These are phyloP conservation scores for Lamproptera curius DNA, from an alignment of 2,888 invertebrate genomes.

Conservation along the genomic window DNA sequence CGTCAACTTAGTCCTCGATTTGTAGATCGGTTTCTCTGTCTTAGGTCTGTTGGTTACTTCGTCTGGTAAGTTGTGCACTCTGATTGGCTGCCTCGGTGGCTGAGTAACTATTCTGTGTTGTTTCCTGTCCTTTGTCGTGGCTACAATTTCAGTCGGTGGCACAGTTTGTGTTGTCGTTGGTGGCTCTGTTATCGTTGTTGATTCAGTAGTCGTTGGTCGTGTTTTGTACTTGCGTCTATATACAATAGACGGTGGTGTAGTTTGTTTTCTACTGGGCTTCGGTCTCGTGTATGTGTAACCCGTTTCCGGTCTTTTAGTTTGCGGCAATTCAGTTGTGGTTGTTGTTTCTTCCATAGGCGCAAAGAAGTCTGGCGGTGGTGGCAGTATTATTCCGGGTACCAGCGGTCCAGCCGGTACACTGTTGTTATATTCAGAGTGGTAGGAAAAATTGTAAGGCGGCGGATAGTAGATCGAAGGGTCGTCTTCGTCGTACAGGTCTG, in stretches of 20 bases:
- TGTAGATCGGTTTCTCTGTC: slow-evolving; percentile 65
- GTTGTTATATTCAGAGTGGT: slow-evolving; percentile 86
- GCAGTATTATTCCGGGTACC: slow-evolving; percentile 92
- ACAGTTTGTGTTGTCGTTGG: slow-evolving; percentile 61
- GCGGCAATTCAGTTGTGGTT: slow-evolving; percentile 53
- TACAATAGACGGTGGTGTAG: slow-evolving; percentile 46
- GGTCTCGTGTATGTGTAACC: slow-evolving; percentile 44
- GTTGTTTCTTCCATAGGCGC: slow-evolving; percentile 80
- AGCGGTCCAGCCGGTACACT: slow-evolving; percentile 90
- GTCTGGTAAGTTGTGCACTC: slow-evolving; percentile 62
- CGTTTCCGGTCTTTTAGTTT: slow-evolving; percentile 46
- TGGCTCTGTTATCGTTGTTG: slow-evolving; percentile 54
- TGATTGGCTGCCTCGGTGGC: slow-evolving; percentile 64
- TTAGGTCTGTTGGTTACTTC: slow-evolving; percentile 58
- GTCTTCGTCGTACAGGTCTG: slow-evolving; percentile 91
- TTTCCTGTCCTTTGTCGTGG: slow-evolving; percentile 57
- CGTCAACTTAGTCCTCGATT: slow-evolving; percentile 68
- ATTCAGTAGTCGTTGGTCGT: slow-evolving; percentile 58
- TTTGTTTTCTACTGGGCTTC: slow-evolving; percentile 52
- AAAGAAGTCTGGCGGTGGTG: slow-evolving; percentile 93
- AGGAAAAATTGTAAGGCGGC: slow-evolving; percentile 93
- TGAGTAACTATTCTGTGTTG: slow-evolving; percentile 51
- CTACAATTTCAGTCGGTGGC: slow-evolving; percentile 57
- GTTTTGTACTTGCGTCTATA: slow-evolving; percentile 62
- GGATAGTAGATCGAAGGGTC: slow-evolving; percentile 95